phyloP scores from a whole-genome alignment of 2,888 invertebrate species.

The Perizoma flavofasciatum region DNA sequence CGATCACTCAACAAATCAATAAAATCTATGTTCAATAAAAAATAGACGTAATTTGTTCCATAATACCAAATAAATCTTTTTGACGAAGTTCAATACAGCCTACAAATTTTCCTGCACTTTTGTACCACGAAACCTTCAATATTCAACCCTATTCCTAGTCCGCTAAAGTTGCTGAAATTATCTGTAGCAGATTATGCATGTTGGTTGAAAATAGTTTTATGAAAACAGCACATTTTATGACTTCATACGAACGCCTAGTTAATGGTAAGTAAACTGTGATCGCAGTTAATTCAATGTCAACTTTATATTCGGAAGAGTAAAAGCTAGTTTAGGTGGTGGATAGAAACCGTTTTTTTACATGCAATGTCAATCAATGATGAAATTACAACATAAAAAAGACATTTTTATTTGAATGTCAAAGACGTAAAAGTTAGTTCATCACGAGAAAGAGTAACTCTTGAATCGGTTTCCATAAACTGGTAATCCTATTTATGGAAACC shows the following conservation, averaged over 20 bases:
- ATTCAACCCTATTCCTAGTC: constrained; percentile 22
- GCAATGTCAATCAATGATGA: constrained; percentile 42
- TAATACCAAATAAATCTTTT: constrained; percentile 58
- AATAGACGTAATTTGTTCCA: constrained; percentile 56
- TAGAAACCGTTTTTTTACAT: constrained; percentile 34
- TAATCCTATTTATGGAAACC: background rate
- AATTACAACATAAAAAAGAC: constrained; percentile 42
- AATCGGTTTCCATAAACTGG: background rate
- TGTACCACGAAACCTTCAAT: constrained; percentile 7
- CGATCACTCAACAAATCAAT: constrained; percentile 43
- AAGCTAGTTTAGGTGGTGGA: constrained; percentile 15
- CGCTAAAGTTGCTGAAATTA: background rate
- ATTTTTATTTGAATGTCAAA: constrained; percentile 50
- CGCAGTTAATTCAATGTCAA: constrained; percentile 21
- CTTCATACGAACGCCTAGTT: constrained; percentile 54
- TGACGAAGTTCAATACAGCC: constrained; percentile 48
- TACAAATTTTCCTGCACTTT: constrained; percentile 13
- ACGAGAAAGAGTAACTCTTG: constrained; percentile 22
- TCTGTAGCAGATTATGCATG: constrained; percentile 5
- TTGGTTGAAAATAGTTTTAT: constrained; percentile 57
- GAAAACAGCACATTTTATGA: constrained; percentile 63
- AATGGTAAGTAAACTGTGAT: constrained; percentile 44
- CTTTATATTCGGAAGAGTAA: constrained; percentile 16
- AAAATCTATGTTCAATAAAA: constrained; percentile 42
- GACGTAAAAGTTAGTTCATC: constrained; percentile 36